These are phyloP conservation scores for Magallana angulata DNA, from an alignment of 1,140 invertebrate genomes.

Conservation along the genomic window DNA sequence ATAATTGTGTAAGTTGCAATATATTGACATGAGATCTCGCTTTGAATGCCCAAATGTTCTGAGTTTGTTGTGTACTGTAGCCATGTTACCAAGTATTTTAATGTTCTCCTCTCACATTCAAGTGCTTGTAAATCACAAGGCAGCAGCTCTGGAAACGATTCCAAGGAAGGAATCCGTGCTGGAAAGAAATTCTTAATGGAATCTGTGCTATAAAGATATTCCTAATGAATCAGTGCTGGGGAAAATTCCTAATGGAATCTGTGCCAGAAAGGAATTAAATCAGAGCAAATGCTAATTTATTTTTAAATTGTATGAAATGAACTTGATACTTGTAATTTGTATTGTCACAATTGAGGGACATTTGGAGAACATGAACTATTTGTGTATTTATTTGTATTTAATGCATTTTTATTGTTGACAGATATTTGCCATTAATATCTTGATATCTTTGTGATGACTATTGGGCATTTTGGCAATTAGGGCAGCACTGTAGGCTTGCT, in stretches of 20 bases:
- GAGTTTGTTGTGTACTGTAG: neutral
- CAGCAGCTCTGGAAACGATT: neutral
- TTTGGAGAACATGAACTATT: neutral
- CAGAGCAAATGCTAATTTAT: slow-evolving; percentile 32
- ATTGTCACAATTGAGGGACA: neutral
- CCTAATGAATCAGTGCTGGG: neutral
- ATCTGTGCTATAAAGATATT: neutral
- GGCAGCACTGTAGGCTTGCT: neutral
- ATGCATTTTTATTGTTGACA: slow-evolving; percentile 29
- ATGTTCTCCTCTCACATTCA: neutral
- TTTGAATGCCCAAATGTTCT: neutral
- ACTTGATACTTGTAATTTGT: neutral
- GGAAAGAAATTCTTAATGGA: neutral
- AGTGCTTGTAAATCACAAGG: neutral
- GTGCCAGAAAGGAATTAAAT: neutral
- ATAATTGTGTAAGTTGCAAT: slow-evolving; percentile 28
- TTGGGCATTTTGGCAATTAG: slow-evolving; percentile 15
- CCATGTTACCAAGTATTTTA: neutral
- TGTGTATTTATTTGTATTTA: slow-evolving; percentile 35
- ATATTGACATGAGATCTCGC: slow-evolving; percentile 13
- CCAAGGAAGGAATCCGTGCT: neutral
- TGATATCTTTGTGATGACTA: slow-evolving; percentile 16
- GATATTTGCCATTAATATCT: neutral
- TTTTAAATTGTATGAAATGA: neutral
- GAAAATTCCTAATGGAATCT: neutral